Evolutionary conservation across 2,797 vertebrate species (phyloP), one percentile per base, ranked within the genome.

Genomic region (Malurus leucopterus): DNA sequence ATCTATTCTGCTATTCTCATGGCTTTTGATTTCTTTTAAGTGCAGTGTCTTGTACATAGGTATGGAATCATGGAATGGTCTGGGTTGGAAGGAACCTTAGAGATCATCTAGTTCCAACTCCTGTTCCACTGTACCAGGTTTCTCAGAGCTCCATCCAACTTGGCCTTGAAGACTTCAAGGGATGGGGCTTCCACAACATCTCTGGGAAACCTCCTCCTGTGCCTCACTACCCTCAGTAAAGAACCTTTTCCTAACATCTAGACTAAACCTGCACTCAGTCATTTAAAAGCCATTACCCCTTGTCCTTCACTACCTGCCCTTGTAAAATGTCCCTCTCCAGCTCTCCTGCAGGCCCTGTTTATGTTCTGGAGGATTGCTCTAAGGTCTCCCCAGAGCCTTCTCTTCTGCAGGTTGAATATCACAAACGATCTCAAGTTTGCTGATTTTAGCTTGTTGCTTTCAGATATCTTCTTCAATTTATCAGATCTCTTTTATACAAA

Each of bases 31-130:
- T 67, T 34, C 54, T 47, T 51, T 62, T 34, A 55, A 64, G 30
- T 64, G 36, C 15, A 46, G 9, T 9, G 22, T 21, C 11, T 63
- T 1, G 0, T 40, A 55, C 2, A 3, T 19, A 47, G 10, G 16
- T 17, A 53, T 15, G 15, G 62, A 67, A 59, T 40, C 23, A 53
- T 10, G 17, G 32, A 44, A 67, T 9, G 24, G 16, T 53, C 30
- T 53, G 41, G 13, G 17, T 30, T 68, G 17, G 34, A 75, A 68
- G 14, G 6, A 51, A 34, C 9, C 0, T 29, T 53, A 32, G 24
- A 46, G 29, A 29, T 32, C 24, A 67, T 30, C 29, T 30, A 12
- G 15, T 34, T 53, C 8, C 54, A 59, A 11, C 4, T 15, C 32
- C 23, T 32, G 9, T 46, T 74, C 13, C 40, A 40, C 16, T 38